Evolutionary conservation across 2,797 vertebrate genomes (phyloP).

Genomic region (Pterois miles): DNA sequence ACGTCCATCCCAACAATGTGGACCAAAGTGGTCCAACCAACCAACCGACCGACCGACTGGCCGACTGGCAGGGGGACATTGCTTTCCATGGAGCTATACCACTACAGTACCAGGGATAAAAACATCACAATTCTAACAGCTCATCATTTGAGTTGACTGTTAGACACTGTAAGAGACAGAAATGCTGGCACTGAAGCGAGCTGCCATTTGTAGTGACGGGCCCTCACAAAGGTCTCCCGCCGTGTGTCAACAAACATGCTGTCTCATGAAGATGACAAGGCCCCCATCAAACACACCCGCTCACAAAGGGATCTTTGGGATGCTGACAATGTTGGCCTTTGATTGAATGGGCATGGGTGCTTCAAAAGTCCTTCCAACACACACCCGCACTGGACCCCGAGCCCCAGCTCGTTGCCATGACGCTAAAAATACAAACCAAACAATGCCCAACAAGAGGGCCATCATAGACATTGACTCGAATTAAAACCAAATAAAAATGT

Average conservation of each 20-base stretch:
- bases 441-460: conserved; percentile 53
- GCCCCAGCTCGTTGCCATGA: conserved; percentile 72
- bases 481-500: conserved; percentile 51
- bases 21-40: neutral
- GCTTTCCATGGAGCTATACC: neutral
- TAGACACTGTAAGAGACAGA: conserved; percentile 44
- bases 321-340: conserved; percentile 81
- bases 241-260: conserved; percentile 78
- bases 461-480: conserved; percentile 49
- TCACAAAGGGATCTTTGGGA: conserved; percentile 82
- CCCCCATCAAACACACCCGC: conserved; percentile 73
- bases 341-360: conserved; percentile 64
- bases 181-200: conserved; percentile 64
- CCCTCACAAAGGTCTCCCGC: conserved; percentile 67
- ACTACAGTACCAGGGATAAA: conserved; percentile 4
- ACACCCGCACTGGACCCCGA: conserved; percentile 27
- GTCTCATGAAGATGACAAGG: conserved; percentile 78
- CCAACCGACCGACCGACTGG: neutral
- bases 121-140: conserved; percentile 10
- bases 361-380: conserved; percentile 67
- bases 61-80: neutral
- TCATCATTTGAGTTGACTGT: conserved; percentile 33
- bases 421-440: conserved; percentile 73
- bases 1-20: neutral
- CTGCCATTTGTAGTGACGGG: conserved; percentile 61